These are phyloP conservation scores for Heliothis peltigera DNA, from an alignment of 2,888 invertebrate genomes.

Conservation along the genomic window DNA sequence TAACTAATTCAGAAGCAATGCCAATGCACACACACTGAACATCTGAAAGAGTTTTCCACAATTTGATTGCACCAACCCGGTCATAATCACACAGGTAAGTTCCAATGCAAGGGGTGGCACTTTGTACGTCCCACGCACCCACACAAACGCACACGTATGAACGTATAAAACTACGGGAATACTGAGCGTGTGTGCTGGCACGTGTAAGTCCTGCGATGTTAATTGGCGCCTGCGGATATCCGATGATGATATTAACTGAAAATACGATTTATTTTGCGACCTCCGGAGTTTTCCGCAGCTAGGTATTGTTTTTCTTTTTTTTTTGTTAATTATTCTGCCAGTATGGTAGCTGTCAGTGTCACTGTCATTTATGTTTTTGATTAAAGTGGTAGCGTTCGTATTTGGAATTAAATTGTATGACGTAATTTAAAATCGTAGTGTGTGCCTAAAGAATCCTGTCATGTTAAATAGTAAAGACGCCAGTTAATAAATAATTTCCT, in stretches of 20 bases:
- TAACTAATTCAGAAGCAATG: not conserved
- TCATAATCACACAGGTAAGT: slow-evolving; percentile 38
- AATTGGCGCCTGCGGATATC: slow-evolving; percentile 60
- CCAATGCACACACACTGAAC: not conserved
- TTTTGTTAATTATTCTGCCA: not conserved
- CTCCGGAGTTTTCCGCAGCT: slow-evolving; percentile 12
- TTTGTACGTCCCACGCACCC: slow-evolving; percentile 48
- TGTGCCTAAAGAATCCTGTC: too few species aligned
- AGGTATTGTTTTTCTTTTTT: not conserved
- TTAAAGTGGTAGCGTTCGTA: not conserved
- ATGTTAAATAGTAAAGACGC: too few species aligned
- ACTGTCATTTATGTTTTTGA: not conserved
- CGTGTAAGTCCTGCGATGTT: slow-evolving; percentile 66
- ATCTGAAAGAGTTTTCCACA: slow-evolving; percentile 8
- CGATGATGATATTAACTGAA: slow-evolving; percentile 41
- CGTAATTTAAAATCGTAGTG: too few species aligned
- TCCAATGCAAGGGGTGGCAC: slow-evolving; percentile 52
- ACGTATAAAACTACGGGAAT: slow-evolving; percentile 23
- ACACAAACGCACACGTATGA: slow-evolving; percentile 17
- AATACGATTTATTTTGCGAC: slow-evolving; percentile 44
- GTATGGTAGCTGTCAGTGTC: not conserved
- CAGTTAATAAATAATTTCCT: too few species aligned
- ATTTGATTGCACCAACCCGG: slow-evolving; percentile 32
- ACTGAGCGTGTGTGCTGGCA: slow-evolving; percentile 53
- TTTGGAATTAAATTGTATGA: not conserved